Evolutionary conservation across 2,113 vertebrate genomes (phyloP), one percentile per base, ranked within the genome.

Genomic region (Papio anubis): DNA sequence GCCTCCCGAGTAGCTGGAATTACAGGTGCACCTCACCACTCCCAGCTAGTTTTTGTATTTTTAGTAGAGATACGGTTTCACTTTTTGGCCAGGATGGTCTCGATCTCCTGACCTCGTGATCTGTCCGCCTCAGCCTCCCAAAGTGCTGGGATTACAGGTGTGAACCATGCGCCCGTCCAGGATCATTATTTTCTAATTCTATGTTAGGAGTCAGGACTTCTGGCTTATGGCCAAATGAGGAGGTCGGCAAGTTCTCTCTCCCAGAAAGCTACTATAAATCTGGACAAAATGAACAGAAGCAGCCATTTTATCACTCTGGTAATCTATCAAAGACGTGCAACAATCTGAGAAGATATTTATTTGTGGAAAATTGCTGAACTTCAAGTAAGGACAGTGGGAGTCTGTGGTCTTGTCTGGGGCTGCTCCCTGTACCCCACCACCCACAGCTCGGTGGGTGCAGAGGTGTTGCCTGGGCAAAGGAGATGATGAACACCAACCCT

Each of bases 131-230:
- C 27, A 30, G 61, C 61, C 11, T 64, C 59, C 25, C 27, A 30
- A 64, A 64, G 61, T 64, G 27, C 61, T 64, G 61, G 61, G 61
- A 30, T 64, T 64, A 64, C 61, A 64, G 27, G 61, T 30, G 4
- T 64, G 11, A 64, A 13, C 27, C 27, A 64, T 30, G 27, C 0
- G 27, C 61, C 61, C 2, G 0, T 27, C 61, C 27, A 68, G 32
- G 66, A 72, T 59, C 45, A 86, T 91, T 72, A 73, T 48, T 93
- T 93, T 89, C 76, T 40, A 64, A 86, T 59, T 90, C 82, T 94
- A 6, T 76, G 61, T 88, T 18, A 88, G 48, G 30, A 90, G 61
- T 57, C 30, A 83, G 76, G 27, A 76, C 52, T 94, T 96, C 57
- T 92, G 82, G 61, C 50, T 84, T 84, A 21, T 78, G 35, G 45